These are phyloP conservation scores for Paraescarpia echinospica DNA, from an alignment of 1,140 invertebrate species.

Conservation along the genomic window DNA sequence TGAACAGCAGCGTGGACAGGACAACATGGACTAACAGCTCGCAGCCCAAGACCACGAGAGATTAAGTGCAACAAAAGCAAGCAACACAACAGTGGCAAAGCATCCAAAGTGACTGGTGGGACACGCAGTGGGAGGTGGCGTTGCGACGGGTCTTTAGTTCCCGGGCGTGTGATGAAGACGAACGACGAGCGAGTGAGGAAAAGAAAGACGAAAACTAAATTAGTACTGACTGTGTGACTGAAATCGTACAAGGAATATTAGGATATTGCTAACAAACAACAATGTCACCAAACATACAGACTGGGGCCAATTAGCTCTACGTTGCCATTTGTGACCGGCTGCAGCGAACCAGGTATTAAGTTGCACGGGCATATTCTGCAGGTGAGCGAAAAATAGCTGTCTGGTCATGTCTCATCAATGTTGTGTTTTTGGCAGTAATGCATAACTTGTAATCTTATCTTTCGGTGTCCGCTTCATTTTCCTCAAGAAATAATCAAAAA, in stretches of 20 bases:
- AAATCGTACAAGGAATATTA: neutral
- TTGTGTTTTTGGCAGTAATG: too few relatives aligned
- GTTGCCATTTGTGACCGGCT: too few relatives aligned
- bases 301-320: too few relatives aligned
- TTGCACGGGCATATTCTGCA: too few relatives aligned
- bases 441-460: too few relatives aligned
- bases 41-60: neutral
- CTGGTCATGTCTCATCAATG: too few relatives aligned
- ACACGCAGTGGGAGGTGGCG: neutral
- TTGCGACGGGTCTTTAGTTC: neutral
- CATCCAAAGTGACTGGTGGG: neutral
- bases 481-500: too few relatives aligned
- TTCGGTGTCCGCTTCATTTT: too few relatives aligned
- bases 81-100: neutral
- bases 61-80: neutral
- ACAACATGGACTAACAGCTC: too few relatives aligned
- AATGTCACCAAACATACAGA: neutral
- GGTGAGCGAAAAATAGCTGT: too few relatives aligned
- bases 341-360: too few relatives aligned
- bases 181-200: neutral
- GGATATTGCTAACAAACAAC: neutral
- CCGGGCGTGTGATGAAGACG: neutral
- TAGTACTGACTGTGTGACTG: neutral
- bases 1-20: too few relatives aligned
- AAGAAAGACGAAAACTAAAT: neutral